Conservation (phyloP, 2,888 invertebrate species). For the Heterodera filipjevi region DNA sequence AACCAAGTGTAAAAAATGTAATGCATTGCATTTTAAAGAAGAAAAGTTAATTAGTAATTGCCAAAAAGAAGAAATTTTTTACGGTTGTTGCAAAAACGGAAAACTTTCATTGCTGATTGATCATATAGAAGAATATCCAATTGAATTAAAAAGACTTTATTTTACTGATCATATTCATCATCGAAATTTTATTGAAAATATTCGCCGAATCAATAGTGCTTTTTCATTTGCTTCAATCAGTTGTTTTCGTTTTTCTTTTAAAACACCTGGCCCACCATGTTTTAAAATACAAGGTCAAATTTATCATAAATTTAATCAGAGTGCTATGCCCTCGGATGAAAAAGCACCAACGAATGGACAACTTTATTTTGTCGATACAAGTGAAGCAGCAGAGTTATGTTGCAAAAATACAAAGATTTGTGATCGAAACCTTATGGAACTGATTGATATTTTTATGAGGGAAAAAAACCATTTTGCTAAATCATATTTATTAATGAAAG, state of each 20-base stretch:
- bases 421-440: background rate
- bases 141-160: constrained; percentile 26
- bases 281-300: constrained; percentile 36
- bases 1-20: too few species aligned
- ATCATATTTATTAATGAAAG: background rate
- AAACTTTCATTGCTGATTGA: too few species aligned
- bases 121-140: background rate
- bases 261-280: constrained; percentile 30
- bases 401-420: background rate
- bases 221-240: constrained; percentile 21
- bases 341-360: background rate
- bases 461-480: background rate
- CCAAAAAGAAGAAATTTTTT: too few species aligned
- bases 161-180: background rate
- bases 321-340: background rate
- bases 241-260: background rate
- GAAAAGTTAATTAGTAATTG: too few species aligned
- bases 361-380: background rate
- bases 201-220: constrained; percentile 17
- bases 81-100: too few species aligned
- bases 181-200: constrained; percentile 24
- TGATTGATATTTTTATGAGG: background rate
- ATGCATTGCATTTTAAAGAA: too few species aligned
- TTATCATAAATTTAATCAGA: constrained; percentile 23
- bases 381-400: background rate